Conservation (phyloP, 2,797 vertebrate genomes). For the Pantherophis alleghaniensis region DNA sequence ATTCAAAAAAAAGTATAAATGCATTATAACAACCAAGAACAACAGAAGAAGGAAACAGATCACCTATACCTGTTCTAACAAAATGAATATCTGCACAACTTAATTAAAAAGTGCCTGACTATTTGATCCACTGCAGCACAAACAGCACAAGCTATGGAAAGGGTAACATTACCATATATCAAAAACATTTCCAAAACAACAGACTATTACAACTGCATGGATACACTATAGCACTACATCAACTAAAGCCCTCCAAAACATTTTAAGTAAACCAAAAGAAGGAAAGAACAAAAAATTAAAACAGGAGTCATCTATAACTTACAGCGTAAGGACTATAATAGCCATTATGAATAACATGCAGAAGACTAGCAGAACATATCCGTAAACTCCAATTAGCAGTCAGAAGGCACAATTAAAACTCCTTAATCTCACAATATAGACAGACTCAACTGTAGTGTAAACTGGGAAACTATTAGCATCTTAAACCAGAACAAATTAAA, state of each 20-base stretch:
- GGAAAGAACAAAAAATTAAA: neutral
- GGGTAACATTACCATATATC: neutral
- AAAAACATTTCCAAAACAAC: neutral
- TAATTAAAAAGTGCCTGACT: too few relatives aligned
- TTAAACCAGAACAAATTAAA: neutral
- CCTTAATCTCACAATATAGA: neutral
- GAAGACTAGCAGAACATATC: neutral
- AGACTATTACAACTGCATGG: neutral
- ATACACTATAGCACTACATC: neutral
- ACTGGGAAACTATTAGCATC: neutral
- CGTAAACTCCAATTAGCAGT: neutral
- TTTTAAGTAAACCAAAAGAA: neutral
- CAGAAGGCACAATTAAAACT: neutral
- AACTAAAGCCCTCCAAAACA: neutral
- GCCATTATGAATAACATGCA: neutral
- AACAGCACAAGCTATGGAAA: neutral
- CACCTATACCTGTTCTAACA: neutral
- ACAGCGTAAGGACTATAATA: neutral
- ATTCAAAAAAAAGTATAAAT: neutral
- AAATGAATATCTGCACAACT: neutral
- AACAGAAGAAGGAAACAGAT: neutral
- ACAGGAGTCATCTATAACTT: neutral
- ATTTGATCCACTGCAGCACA: too few relatives aligned
- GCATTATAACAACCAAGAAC: neutral
- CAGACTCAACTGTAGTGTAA: neutral